Conservation (phyloP, 1,140 invertebrate species). For the Pseudachorutes palmiensis region DNA sequence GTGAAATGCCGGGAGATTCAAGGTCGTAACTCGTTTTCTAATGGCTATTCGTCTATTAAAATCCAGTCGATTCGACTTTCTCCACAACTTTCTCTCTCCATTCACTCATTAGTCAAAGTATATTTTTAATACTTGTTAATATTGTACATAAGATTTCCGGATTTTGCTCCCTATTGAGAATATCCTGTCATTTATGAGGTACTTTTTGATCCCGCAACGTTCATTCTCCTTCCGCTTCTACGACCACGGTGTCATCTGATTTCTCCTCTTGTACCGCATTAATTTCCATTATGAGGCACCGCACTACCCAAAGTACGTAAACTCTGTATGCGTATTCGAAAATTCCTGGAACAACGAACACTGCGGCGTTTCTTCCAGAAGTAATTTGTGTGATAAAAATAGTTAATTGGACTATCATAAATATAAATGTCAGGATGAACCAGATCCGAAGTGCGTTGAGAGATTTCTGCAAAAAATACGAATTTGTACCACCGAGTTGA, state of each 20-base stretch:
- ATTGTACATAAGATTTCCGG: no score
- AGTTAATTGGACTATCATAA: constrained; percentile 13
- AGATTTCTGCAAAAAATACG: constrained; percentile 2
- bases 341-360: constrained; percentile 10
- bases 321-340: constrained; percentile 10
- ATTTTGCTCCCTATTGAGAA: no score
- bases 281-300: constrained; percentile 11
- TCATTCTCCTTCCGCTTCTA: neutral
- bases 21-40: no score
- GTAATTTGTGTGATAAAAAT: constrained; percentile 8
- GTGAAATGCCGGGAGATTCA: no score
- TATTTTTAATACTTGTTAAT: no score
- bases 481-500: neutral
- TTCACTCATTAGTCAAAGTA: no score
- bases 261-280: constrained; percentile 1
- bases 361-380: neutral
- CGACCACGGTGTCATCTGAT: neutral
- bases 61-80: no score
- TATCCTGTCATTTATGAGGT: no score
- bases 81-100: no score
- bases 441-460: constrained; percentile 5
- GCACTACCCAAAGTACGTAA: constrained; percentile 1
- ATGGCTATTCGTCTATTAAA: no score
- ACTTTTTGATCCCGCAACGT: neutral
- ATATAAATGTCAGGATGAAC: constrained; percentile 13